These are phyloP conservation scores for Rhincodon typus DNA, from an alignment of 2,797 vertebrate genomes.

Conservation along the genomic window DNA sequence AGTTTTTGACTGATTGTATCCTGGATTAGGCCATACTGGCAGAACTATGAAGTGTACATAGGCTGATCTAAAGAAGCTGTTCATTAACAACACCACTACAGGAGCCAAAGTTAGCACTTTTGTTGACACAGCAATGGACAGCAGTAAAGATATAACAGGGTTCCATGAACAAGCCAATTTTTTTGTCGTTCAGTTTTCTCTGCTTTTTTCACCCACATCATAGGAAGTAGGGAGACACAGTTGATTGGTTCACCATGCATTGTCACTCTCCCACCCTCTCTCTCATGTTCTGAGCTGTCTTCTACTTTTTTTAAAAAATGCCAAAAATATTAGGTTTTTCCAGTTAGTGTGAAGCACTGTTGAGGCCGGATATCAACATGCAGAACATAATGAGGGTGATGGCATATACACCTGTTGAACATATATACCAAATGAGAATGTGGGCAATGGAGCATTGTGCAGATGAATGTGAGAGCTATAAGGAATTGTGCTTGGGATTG, in stretches of 20 bases:
- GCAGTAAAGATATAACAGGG: neutral
- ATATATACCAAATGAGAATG: neutral
- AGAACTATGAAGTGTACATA: neutral
- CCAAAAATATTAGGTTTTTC: neutral
- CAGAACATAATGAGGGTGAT: neutral
- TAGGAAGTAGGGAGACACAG: neutral
- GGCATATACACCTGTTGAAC: neutral
- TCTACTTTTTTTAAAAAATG: neutral
- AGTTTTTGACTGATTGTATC: neutral
- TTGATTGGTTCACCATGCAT: neutral
- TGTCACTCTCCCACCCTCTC: neutral
- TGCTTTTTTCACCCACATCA: neutral
- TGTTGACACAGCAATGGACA: too few relatives aligned
- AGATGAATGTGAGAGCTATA: neutral
- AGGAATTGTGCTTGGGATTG: neutral
- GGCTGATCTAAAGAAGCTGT: neutral
- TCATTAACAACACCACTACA: neutral
- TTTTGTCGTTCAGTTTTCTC: neutral
- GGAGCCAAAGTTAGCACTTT: neutral
- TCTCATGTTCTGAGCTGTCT: neutral
- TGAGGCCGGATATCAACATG: neutral
- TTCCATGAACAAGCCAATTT: neutral
- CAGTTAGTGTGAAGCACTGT: neutral
- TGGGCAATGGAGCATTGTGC: neutral
- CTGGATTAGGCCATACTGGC: neutral